Evolutionary conservation across 2,888 invertebrate genomes (phyloP), one percentile per base, ranked within the genome.

Genomic region (Drosophila neonasuta): DNA sequence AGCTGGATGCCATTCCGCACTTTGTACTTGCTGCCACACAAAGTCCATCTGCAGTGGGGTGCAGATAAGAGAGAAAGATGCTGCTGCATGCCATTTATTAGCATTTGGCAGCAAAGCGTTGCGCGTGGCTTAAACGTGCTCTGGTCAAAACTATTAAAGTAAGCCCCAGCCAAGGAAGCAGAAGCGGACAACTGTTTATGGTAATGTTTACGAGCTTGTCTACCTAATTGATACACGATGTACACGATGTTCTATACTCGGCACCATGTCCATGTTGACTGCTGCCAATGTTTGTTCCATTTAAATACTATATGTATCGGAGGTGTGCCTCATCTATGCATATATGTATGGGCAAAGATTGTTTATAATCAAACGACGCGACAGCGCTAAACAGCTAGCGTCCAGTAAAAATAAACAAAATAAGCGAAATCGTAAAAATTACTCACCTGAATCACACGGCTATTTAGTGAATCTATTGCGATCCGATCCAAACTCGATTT

Each of bases 371-470:
- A 63, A 49, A 20, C 55, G 68, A 59, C 65, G 78, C 80, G 80
- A 86, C 80, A 86, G 80, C 74, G 68, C 71, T 76, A 82, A 81
- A 84, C 73, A 81, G 17, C 61, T 48, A 66, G 60, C 66, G 52
- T 71, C 41, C 46, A 63, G 66, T 30, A 50, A 63, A 69, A 80
- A 71, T 80, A 80, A 80, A 80, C 83, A 85, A 77, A 17, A 44
- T 63, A 11, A 50, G 65, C 52, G n/a, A 52, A 61, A 62, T 72
- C 62, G 52, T 72, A 65, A 71, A 75, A 79, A 36, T 69, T 13
- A 54, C 58, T 67, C 52, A 77, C 79, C 77, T 77, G 79, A 77
- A 51, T 70, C 56, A 52, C 46, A 13, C 49, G 42, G 13, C 34
- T 7, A 55, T 55, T 15, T 20, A 50, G 7, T 24, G 42, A 44